phyloP scores from a whole-genome alignment of 1,140 invertebrate species.

The Cotesia chilonis region DNA sequence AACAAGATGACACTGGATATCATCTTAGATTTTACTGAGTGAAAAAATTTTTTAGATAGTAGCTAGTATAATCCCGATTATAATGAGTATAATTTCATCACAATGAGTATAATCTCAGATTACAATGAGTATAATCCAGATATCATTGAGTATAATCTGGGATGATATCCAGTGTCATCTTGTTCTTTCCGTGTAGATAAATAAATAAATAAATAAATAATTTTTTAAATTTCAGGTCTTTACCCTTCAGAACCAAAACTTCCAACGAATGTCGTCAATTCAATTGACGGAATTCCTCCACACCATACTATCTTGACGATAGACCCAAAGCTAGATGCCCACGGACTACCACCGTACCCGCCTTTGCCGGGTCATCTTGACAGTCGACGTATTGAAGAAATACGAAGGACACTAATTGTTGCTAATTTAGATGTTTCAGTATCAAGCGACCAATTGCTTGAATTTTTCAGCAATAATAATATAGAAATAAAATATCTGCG shows the following conservation, averaged over 20 bases:
- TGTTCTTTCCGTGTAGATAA: too few species aligned
- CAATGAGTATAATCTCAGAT: too few species aligned
- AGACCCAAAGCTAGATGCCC: slow-evolving; percentile 86
- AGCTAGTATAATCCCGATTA: too few species aligned
- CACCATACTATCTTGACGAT: slow-evolving; percentile 86
- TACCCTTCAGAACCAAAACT: slow-evolving; percentile 84
- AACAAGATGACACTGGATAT: too few species aligned
- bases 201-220: not conserved
- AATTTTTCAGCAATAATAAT: slow-evolving; percentile 82
- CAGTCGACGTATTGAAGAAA: slow-evolving; percentile 93
- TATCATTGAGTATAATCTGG: too few species aligned
- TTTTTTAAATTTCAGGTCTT: slow-evolving; percentile 63
- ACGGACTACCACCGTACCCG: slow-evolving; percentile 91
- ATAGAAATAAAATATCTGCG: slow-evolving; percentile 97
- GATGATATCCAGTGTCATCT: too few species aligned
- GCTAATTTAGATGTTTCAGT: slow-evolving; percentile 76
- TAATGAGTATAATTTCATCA: too few species aligned
- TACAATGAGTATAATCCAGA: too few species aligned
- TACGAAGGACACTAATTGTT: slow-evolving; percentile 86
- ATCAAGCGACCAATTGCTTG: slow-evolving; percentile 80
- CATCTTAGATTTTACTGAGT: too few species aligned
- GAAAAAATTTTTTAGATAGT: too few species aligned
- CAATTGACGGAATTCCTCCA: slow-evolving; percentile 83
- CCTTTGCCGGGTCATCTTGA: slow-evolving; percentile 90
- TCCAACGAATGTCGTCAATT: slow-evolving; percentile 88